Evolutionary conservation across 2,888 invertebrate species (phyloP), one percentile per base, ranked within the genome.

Genomic region (Cotesia congregata): DNA sequence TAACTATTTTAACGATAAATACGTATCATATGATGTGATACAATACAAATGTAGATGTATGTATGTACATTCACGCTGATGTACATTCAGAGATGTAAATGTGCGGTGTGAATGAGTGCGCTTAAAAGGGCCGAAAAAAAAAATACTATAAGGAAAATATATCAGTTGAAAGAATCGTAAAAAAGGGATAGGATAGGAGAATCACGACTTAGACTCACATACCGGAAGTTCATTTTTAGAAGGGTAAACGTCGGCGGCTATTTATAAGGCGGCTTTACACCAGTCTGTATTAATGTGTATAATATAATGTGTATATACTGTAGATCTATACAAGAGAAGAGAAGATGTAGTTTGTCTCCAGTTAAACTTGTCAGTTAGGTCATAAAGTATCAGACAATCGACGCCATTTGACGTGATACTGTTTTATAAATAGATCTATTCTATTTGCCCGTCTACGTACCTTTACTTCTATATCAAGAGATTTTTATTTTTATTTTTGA

Each of bases 1-100:
- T 72, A 61, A 72, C 30, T 38, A 38, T 30, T 6, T 30, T 65
- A 12, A 65, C 65, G 65, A 65, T 65, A 65, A 65, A 65, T 38
- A 30, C 30, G 6, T 30, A 30, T 65, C 12, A n/a, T 40, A 12
- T 65, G 6, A 62, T 12, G 5, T 2, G 5, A 12, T 59, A 9
- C 60, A 17, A 17, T 17, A n/a, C 1, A 59, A 59, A 59, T 9
- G 60, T 59, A 12, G 12, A 9, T 12, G 6, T 12, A 59, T 12
- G n/a, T 59, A 59, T 59, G 5, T 9, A 5, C 60, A 59, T 9
- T 59, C 60, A 59, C 60, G n/a, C 30, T 3, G 30, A 30, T 30
- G 30, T 30, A 30, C 30, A 30, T 30, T 30, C 30, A 30, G 3
- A 30, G 30, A 30, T 30, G 30, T 30, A 30, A 30, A 30, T 30